Conservation (phyloP, 2,113 vertebrate species). For the Grantiella picta region DNA sequence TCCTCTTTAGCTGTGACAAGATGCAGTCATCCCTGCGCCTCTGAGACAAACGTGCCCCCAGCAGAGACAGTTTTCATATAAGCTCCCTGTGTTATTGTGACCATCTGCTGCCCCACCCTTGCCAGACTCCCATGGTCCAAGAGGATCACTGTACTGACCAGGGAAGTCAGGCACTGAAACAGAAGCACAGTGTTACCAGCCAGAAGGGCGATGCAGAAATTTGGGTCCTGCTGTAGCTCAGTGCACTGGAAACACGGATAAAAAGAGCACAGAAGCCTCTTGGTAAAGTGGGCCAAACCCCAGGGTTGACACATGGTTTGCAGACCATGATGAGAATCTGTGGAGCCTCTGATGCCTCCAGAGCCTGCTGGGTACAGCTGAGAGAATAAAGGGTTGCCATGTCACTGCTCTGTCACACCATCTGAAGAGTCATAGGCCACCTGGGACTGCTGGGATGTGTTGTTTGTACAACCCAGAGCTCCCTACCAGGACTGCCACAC, state of each 20-base stretch:
- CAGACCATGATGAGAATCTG: background rate
- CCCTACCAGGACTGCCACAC: background rate
- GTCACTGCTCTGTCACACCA: background rate
- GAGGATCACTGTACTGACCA: background rate
- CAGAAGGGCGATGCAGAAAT: background rate
- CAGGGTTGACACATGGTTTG: background rate
- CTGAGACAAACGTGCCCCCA: background rate
- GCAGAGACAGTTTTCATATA: background rate
- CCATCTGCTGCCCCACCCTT: slow-evolving; percentile 25
- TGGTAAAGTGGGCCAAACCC: background rate
- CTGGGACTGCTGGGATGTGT: background rate
- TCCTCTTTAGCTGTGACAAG: background rate
- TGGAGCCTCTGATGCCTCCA: background rate
- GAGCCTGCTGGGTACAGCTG: background rate
- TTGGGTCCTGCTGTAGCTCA: background rate
- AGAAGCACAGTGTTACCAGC: background rate
- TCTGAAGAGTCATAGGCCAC: background rate
- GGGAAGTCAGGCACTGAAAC: background rate
- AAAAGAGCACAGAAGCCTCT: background rate
- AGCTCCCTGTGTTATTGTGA: background rate
- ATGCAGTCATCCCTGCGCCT: background rate
- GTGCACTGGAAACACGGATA: background rate
- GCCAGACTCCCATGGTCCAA: background rate
- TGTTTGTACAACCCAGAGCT: background rate
- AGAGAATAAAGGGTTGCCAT: background rate